These are phyloP conservation scores for Microtus obscurus DNA, from an alignment of 2,797 vertebrate species.

Conservation along the genomic window DNA sequence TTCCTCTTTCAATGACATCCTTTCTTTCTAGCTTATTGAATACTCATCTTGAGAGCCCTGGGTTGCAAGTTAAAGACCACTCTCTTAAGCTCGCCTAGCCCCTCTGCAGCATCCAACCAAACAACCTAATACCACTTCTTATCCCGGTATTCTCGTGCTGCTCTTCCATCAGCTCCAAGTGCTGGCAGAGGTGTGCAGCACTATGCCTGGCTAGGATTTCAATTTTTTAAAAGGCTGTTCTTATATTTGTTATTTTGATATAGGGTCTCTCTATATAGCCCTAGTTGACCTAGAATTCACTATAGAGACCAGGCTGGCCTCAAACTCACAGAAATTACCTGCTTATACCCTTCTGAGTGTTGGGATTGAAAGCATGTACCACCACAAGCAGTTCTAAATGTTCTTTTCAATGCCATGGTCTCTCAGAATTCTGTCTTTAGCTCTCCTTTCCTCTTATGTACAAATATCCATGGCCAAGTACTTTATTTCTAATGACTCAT, in stretches of 20 bases:
- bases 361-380: neutral
- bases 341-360: neutral
- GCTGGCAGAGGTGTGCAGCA: neutral
- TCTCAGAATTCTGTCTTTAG: neutral
- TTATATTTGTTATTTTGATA: neutral
- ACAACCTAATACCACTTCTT: neutral
- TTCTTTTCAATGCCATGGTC: neutral
- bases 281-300: neutral
- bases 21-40: slow-evolving; percentile 47
- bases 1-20: neutral
- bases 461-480: neutral
- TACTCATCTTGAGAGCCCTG: neutral
- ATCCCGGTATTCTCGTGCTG: neutral
- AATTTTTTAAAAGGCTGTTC: neutral
- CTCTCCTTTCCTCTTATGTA: neutral
- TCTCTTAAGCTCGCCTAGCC: neutral
- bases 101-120: neutral
- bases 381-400: neutral
- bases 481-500: neutral
- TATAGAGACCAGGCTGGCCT: neutral
- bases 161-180: neutral
- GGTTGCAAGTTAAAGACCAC: neutral
- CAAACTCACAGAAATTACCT: neutral
- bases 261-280: neutral
- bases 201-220: neutral